Conservation (phyloP, 1,140 invertebrate genomes). For the Orius insidiosus region DNA sequence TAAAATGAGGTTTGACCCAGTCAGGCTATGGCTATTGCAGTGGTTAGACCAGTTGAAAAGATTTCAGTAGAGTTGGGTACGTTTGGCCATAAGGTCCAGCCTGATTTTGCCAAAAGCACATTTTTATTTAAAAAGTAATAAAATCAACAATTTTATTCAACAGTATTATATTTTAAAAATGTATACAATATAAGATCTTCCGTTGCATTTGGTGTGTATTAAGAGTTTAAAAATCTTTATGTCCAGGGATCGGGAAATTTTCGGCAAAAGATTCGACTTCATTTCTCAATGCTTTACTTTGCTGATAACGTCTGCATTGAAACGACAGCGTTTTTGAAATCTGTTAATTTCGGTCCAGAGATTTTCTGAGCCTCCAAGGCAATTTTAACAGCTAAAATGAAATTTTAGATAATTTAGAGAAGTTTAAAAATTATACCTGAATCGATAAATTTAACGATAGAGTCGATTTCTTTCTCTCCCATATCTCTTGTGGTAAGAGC, state of each 20-base stretch:
- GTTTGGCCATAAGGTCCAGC: too few species aligned
- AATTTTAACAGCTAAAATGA: constrained; percentile 38
- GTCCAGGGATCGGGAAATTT: constrained; percentile 66
- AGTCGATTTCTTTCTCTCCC: constrained; percentile 68
- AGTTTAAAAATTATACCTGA: constrained; percentile 36
- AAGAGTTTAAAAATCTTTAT: constrained; percentile 32
- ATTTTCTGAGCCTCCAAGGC: constrained; percentile 44
- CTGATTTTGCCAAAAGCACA: too few species aligned
- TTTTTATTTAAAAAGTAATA: too few species aligned
- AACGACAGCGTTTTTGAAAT: constrained; percentile 59
- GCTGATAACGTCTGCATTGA: constrained; percentile 38
- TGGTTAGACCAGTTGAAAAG: too few species aligned
- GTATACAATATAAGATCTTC: neutral
- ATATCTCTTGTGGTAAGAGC: constrained; percentile 87
- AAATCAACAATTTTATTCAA: too few species aligned
- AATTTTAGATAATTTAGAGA: too few species aligned
- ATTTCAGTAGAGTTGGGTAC: too few species aligned
- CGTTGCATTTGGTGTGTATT: neutral
- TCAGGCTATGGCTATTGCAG: too few species aligned
- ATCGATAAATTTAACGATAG: constrained; percentile 79
- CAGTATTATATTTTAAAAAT: neutral
- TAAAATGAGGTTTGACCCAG: too few species aligned
- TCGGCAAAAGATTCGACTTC: constrained; percentile 61
- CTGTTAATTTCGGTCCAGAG: constrained; percentile 63
- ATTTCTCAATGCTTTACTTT: constrained; percentile 44